phyloP scores from a whole-genome alignment of 1,140 invertebrate species.

The Parasteatoda tepidariorum region DNA sequence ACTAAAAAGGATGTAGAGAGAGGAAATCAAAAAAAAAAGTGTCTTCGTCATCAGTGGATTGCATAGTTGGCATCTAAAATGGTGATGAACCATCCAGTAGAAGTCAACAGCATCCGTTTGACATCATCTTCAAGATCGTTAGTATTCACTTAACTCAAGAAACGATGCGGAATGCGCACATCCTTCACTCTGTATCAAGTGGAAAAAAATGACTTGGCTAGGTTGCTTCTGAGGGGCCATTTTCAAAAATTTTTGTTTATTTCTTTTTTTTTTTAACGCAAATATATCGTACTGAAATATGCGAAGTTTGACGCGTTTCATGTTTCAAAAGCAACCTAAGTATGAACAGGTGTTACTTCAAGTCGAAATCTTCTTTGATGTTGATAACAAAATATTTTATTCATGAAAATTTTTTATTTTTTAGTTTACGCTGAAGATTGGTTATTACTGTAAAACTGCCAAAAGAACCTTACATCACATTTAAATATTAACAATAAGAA shows the following conservation, averaged over 20 bases:
- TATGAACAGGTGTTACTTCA: no score
- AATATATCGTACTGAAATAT: background rate
- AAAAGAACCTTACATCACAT: no score
- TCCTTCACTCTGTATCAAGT: slow-evolving; percentile 9
- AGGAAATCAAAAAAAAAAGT: background rate
- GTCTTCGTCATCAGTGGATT: background rate
- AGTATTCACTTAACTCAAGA: slow-evolving; percentile 53
- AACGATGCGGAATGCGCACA: slow-evolving; percentile 44
- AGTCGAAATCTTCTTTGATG: no score
- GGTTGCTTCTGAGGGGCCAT: slow-evolving; percentile 7
- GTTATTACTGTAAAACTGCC: no score
- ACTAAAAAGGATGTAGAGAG: background rate
- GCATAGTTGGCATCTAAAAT: background rate
- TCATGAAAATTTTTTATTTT: no score
- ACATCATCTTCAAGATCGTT: slow-evolving; percentile 22
- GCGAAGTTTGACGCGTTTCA: background rate
- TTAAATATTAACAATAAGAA: no score
- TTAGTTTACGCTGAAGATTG: no score
- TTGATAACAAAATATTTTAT: no score
- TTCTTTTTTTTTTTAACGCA: background rate
- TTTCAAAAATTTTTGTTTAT: slow-evolving; percentile 14
- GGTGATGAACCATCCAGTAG: background rate
- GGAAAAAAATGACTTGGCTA: slow-evolving; percentile 10
- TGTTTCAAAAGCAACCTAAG: background rate
- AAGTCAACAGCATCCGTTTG: background rate